Evolutionary conservation across 1,140 invertebrate species (phyloP), one percentile per base, ranked within the genome.

Genomic region (Nephila pilipes): DNA sequence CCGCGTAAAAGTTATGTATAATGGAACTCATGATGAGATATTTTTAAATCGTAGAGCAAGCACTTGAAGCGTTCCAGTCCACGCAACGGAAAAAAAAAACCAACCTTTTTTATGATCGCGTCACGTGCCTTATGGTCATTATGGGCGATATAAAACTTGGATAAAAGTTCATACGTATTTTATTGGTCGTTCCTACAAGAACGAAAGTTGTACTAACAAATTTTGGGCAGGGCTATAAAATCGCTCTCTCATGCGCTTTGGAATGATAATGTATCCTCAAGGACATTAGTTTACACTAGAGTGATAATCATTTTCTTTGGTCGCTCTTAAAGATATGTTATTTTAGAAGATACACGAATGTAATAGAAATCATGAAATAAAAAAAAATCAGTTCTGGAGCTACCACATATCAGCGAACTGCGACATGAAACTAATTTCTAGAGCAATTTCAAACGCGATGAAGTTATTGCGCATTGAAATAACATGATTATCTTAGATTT

Each of bases 61-160:
- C 46, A 10, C 46, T 75, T 81, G 5, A 81, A 81, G 46, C 46
- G 38, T 46, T 81, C 38, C 6, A 25, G n/a, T 12, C 83, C 83
- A 85, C 83, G 83, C 83, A 60, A 60, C 57, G 20, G 20, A 16
- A 29, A 58, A 85, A 85, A 46, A 46, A 46, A 46, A 46, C 46
- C 25, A 8, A 12, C 54, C 83, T 14, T 14, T 85, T 85, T 85
- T 85, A 85, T 25, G 83, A 58, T n/a, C 55, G 6, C 6, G 81
- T 85, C 83, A 85, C 83, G 83, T 85, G 83, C 54, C 54, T 4
- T 36, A 25, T n/a, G 55, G 55, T 85, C 83, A 85, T 85, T 85
- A 85, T 58, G 54, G 20, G 83, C 14, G 54, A 36, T 58, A 85
- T 58, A 57, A 85, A 58, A 60, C 83, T 85, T 57, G 46, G 83